Evolutionary conservation across 2,888 invertebrate species (phyloP).

Genomic region (Sarcophaga rosellei): DNA sequence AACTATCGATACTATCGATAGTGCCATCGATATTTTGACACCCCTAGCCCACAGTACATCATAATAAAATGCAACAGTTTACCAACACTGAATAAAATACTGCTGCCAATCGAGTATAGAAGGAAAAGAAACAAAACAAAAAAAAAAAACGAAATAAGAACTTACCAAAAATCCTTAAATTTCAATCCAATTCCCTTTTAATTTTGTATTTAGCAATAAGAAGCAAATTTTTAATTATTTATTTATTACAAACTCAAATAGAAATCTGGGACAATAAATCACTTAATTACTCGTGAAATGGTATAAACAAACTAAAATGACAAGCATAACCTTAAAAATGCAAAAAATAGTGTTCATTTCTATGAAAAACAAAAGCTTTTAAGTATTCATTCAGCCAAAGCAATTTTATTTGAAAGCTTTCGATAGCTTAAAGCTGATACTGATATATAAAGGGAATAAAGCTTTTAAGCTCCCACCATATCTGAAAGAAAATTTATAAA

Average conservation of each 20-base stretch:
- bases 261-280: neutral
- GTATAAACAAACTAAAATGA: neutral
- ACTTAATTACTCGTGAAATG: neutral
- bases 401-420: constrained; percentile 33
- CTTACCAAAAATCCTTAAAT: neutral
- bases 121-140: neutral
- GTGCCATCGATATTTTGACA: too few relatives aligned
- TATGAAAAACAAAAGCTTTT: neutral
- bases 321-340: constrained; percentile 3
- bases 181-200: neutral
- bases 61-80: neutral
- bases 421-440: constrained; percentile 47
- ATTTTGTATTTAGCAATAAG: neutral
- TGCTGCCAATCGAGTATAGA: too few relatives aligned
- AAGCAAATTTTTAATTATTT: too few relatives aligned
- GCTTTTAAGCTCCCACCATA: neutral
- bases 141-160: neutral
- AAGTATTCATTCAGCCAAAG: constrained; percentile 46
- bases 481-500: neutral
- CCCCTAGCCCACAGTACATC: neutral
- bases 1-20: too few relatives aligned
- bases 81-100: neutral
- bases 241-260: neutral
- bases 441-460: neutral
- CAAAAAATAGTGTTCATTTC: constrained; percentile 29